phyloP scores from a whole-genome alignment of 2,888 invertebrate genomes.

The Anorthoa munda region DNA sequence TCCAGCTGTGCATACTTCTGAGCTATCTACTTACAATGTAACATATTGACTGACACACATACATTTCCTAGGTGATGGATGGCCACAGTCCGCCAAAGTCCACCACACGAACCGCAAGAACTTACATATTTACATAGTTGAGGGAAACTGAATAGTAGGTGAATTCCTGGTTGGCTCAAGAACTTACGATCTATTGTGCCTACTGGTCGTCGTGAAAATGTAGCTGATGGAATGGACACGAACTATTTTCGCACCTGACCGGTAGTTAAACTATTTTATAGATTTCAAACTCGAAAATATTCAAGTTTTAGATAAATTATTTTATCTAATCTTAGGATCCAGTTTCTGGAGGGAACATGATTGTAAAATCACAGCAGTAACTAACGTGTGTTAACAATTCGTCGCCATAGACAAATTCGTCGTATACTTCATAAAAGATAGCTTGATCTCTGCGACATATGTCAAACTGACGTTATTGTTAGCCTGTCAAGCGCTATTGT shows the following conservation, averaged over 20 bases:
- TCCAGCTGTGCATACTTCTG: too few species aligned
- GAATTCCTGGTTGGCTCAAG: conserved; percentile 75
- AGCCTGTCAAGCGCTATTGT: too few species aligned
- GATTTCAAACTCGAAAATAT: conserved; percentile 3
- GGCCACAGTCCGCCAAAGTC: conserved; percentile 27
- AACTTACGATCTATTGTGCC: conserved; percentile 87
- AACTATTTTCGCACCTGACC: conserved; percentile 40
- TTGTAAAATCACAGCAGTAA: too few species aligned
- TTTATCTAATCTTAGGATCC: background rate
- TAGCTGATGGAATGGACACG: conserved; percentile 62
- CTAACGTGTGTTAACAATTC: too few species aligned
- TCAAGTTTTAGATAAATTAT: background rate
- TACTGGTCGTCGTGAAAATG: conserved; percentile 73
- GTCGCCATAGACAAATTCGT: too few species aligned
- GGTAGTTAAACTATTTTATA: background rate
- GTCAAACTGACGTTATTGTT: too few species aligned
- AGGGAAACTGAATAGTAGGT: conserved; percentile 81
- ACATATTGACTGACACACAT: too few species aligned
- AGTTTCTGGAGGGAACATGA: too few species aligned
- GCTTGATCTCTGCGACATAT: too few species aligned
- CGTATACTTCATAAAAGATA: too few species aligned
- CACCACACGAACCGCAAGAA: conserved; percentile 67
- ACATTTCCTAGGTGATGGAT: too few species aligned
- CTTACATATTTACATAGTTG: conserved; percentile 74
- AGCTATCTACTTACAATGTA: too few species aligned